These are phyloP conservation scores for Drosophila novamexicana DNA, from an alignment of 1,140 invertebrate genomes.

Conservation along the genomic window DNA sequence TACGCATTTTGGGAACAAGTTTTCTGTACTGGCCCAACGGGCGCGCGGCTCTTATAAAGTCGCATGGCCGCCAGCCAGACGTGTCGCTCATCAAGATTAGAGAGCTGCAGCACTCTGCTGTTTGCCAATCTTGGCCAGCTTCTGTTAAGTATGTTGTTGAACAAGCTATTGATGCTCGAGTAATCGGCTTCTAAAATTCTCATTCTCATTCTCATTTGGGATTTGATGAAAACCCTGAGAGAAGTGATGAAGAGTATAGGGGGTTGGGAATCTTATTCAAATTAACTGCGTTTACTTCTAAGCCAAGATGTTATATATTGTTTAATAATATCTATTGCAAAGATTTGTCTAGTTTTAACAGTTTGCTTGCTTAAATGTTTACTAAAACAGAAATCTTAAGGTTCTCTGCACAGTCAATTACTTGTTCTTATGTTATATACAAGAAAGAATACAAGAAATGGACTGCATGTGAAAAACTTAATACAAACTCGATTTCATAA, in stretches of 20 bases:
- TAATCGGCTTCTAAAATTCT: constrained; percentile 3
- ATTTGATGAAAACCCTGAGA: background rate
- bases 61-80: constrained; percentile 58
- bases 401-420: background rate
- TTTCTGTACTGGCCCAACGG: constrained; percentile 39
- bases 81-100: constrained; percentile 70
- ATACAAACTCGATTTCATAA: background rate
- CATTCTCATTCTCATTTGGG: background rate
- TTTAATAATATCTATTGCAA: background rate
- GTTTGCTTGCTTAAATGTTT: background rate
- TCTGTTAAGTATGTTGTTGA: constrained; percentile 61
- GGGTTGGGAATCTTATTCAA: too few species aligned
- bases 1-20: constrained; percentile 48
- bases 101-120: background rate
- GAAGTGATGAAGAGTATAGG: background rate
- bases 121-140: constrained; percentile 32
- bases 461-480: background rate
- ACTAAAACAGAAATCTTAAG: background rate
- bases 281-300: too few species aligned
- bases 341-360: background rate
- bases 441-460: background rate
- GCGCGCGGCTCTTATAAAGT: constrained; percentile 69
- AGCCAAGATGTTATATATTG: background rate
- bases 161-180: constrained; percentile 38
- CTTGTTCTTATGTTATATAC: background rate